Evolutionary conservation across 2,888 invertebrate genomes (phyloP), one percentile per base, ranked within the genome.

Genomic region (Tenthredo scrophulariae): DNA sequence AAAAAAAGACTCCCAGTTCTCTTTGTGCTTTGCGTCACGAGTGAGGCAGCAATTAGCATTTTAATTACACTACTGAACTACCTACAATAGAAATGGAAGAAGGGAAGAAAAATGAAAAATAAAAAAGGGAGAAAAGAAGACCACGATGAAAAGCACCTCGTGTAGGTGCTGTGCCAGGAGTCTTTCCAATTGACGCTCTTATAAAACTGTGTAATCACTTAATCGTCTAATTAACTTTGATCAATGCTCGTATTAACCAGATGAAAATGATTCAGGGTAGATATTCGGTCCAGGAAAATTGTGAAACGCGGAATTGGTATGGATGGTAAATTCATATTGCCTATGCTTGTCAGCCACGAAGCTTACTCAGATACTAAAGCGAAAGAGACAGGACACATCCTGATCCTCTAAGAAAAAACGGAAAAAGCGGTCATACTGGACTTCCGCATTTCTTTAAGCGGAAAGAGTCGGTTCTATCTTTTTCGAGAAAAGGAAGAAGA

Each of bases 31-130:
- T 7, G 54, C 50, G 18, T 54, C 54, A 26, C 15, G 50, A 54
- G 50, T 77, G 33, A 77, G 29, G 77, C 29, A 77, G 50, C 77
- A 77, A 77, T 77, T 54, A 77, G 77, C 77, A 77, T 77, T 77
- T 77, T 54, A 77, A 77, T 77, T 77, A 33, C 77, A 77, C 77
- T 54, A 50, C 18, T 77, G 29, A 46, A 54, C 40, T 54, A 54
- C 29, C 77, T 13, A 18, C 9, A 33, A n/a, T 77, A 33, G 33
- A 50, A 43, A n/a, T 40, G 5, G 6, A 50, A 50, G 5, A 50
- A n/a, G n/a, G n/a, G n/a, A 54, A 54, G 7, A n/a, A n/a, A 54
- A n/a, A 40, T n/a, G 0, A 26, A n/a, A 37, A 33, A n/a, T n/a
- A 29, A 9, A 40, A 37, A 70, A 33, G 29, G 13, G 40, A 54